Conservation (phyloP, 2,888 invertebrate genomes). For the Pristionchus exspectatus region DNA sequence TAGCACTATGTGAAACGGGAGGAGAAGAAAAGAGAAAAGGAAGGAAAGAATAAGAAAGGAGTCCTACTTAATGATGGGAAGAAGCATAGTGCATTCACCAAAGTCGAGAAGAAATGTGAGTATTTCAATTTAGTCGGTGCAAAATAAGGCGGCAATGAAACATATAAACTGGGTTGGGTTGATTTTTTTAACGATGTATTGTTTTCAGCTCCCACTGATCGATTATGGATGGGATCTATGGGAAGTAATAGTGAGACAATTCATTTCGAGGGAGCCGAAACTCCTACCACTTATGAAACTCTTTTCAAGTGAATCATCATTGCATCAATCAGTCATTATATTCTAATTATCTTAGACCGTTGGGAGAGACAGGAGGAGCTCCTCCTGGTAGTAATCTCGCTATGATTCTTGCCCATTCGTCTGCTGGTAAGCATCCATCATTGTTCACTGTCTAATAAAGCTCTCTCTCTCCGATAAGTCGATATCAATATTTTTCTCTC, state of each 20-base stretch:
- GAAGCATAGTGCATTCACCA: constrained; percentile 54
- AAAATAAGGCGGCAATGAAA: not conserved
- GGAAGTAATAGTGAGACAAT: not conserved
- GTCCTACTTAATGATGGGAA: constrained; percentile 14
- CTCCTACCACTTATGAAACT: constrained; percentile 9
- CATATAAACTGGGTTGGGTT: too few species aligned
- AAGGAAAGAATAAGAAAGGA: constrained; percentile 37
- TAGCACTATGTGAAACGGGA: constrained; percentile 52
- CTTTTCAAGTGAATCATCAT: constrained; percentile 1
- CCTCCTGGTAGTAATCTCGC: constrained; percentile 55
- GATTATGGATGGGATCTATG: constrained; percentile 18
- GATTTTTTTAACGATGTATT: not conserved
- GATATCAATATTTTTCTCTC: not conserved
- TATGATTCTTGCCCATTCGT: constrained; percentile 43
- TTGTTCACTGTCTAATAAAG: not conserved
- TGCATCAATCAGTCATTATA: not conserved
- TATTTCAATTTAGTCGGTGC: not conserved
- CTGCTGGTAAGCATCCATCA: not conserved
- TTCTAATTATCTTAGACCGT: not conserved
- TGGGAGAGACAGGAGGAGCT: constrained; percentile 46
- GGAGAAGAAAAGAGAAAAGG: constrained; percentile 50
- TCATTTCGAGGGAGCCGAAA: not conserved
- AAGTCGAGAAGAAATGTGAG: constrained; percentile 54
- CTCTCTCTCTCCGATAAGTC: not conserved
- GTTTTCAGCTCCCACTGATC: not conserved